Base-by-base conservation (phyloP, 2,797 vertebrate species). In the Pteropus rufus region DNA sequence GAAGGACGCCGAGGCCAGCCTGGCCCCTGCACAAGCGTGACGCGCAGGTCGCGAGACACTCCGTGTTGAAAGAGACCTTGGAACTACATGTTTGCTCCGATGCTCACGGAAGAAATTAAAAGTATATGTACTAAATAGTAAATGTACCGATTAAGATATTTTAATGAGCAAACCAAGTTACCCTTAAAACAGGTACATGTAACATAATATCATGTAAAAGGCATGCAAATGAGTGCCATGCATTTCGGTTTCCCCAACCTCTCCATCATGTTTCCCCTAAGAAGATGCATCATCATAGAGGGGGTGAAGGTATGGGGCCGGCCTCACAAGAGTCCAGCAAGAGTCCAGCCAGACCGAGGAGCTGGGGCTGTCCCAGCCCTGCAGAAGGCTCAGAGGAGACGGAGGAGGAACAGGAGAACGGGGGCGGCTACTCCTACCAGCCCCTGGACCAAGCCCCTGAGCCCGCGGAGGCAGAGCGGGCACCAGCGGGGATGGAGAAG, bases 361-460 rank as follows among this genome's bases (percentile, higher is more conserved):
- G 73, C 94, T 99, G 99, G 99, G 99, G 99, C 95, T 98, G 99
- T 96, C 99, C 99, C 21, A 99, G 39, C 0, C 96, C 97, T 49
- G 95, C 98, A 4, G 97, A 98, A 95, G 15, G 97, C 65, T 90
- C 96, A 98, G 99, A 98, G 19, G 99, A 98, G 24, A 98, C 97
- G 0, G 99, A 97, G 56, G 96, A 98, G 11, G 98, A 94, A 5
- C 95, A 87, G 41, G 98, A 98, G 1, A 99, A 8, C 98, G 98
- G 1, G 98, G 3, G 80, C 34, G 97, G 97, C 70, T 99, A 99
- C 73, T 98, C 99, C 75, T 99, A 99, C 93, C 99, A 99, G 89
- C 99, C 99, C 29, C 97, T 99, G 86, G 99, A 99, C 97, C 99
- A 99, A 98, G 99, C 99, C 36, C 99, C 99, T 1, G 99, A 99